Conservation (phyloP, 2,113 vertebrate species). For the Pogona vitticeps region DNA sequence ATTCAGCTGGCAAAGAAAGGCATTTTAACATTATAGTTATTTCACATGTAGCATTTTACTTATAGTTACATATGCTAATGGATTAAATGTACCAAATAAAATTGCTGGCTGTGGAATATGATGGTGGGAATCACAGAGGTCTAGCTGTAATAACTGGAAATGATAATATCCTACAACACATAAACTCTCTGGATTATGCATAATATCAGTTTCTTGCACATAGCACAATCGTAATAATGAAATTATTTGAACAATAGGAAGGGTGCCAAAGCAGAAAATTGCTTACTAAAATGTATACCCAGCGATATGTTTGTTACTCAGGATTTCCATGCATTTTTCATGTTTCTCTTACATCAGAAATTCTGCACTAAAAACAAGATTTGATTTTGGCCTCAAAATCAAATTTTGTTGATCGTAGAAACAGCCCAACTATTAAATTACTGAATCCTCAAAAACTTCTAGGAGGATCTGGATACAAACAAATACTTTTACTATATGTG, state of each 20-base stretch:
- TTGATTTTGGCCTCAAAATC: too few relatives aligned
- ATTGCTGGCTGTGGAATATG: background rate
- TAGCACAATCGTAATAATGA: background rate
- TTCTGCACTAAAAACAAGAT: background rate
- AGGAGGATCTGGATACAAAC: accelerated
- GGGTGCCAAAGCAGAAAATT: background rate
- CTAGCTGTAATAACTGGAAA: background rate
- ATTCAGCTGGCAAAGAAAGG: background rate
- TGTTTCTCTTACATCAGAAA: background rate
- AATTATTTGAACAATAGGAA: background rate
- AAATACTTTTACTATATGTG: too few relatives aligned
- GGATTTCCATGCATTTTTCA: background rate
- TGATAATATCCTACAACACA: background rate
- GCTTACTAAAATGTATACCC: background rate
- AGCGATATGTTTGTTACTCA: background rate
- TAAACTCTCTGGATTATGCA: background rate
- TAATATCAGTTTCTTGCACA: background rate
- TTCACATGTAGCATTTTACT: background rate
- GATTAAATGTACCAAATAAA: too few relatives aligned
- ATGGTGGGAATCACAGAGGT: background rate
- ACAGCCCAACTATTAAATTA: too few relatives aligned
- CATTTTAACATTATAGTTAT: background rate
- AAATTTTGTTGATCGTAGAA: too few relatives aligned
- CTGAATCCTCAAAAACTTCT: too few relatives aligned
- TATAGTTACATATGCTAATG: background rate